phyloP scores from a whole-genome alignment of 1,140 invertebrate genomes.

The Tetragonula clypearis region DNA sequence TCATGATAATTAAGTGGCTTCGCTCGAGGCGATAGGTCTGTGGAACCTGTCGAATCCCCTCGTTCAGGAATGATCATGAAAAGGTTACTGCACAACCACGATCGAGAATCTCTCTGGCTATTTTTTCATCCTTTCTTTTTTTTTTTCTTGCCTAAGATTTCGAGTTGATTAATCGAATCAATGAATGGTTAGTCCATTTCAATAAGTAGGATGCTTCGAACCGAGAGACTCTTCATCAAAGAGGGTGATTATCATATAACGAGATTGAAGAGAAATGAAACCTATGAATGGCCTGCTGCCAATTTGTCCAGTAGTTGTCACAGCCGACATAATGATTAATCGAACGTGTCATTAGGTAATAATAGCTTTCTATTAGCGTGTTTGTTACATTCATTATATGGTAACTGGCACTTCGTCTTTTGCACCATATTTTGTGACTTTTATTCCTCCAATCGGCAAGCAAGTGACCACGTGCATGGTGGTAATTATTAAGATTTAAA shows the following conservation, averaged over 20 bases:
- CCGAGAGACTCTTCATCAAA: too few species aligned
- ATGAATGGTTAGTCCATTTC: not conserved
- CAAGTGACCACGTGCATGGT: not conserved
- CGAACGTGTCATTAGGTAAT: not conserved
- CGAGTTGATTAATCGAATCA: not conserved
- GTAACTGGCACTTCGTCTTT: constrained; percentile 6
- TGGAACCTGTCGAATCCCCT: not conserved
- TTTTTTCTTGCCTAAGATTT: not conserved
- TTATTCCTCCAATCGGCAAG: not conserved
- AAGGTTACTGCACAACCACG: constrained; percentile 4
- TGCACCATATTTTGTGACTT: not conserved
- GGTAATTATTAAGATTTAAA: not conserved
- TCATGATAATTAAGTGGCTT: constrained; percentile 15
- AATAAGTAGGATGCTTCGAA: not conserved
- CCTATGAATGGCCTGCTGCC: not conserved
- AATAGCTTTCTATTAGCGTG: constrained; percentile 16
- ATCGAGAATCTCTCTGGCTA: not conserved
- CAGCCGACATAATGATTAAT: constrained; percentile 13
- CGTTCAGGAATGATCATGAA: not conserved
- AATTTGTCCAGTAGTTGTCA: constrained; percentile 6
- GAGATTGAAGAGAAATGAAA: not conserved
- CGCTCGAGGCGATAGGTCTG: not conserved
- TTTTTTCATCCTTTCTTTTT: too few species aligned
- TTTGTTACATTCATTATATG: not conserved
- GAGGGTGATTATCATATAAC: constrained; percentile 18